Evolutionary conservation across 2,113 vertebrate genomes (phyloP), one percentile per base, ranked within the genome.

Genomic region (Sinocyclocheilus grahami): DNA sequence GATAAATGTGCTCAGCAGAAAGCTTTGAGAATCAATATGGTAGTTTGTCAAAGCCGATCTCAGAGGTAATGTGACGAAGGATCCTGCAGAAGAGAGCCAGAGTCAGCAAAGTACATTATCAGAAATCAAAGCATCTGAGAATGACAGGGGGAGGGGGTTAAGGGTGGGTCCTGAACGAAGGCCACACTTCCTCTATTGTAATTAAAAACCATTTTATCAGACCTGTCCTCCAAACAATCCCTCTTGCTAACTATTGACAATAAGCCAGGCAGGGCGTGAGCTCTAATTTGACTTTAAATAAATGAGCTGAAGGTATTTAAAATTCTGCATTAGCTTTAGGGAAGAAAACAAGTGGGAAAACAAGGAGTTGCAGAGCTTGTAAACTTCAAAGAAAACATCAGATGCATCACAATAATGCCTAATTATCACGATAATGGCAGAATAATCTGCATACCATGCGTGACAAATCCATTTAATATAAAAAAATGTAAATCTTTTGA

Each of bases 141-240:
- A 83, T 91, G 95, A 93, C 90, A 91, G 94, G 77, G 91, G 92
- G 92, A 93, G 91, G 86, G 89, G 76, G 88, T 91, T 87, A 94
- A 42, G 91, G 93, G 89, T 91, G 87, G 93, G 93, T 88, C 92
- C 88, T 90, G 72, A 89, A 90, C 88, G 95, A 93, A 95, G 94
- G 95, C 95, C 94, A 94, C 94, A 94, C 96, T 96, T 96, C 94
- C 93, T 91, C 94, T 65, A 91, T 96, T 94, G 97, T 99, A 97
- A 98, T 98, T 98, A 98, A 98, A 97, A 97, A 93, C 93, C 94
- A 94, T 97, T 98, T 98, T 95, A 97, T 97, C 96, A 97, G 93
- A 89, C 89, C 92, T 83, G 89, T 90, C 85, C 92, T 90, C 92
- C 92, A 93, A 92, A 93, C 91, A 91, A 91, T 93, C 91, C 94